These are phyloP conservation scores for Cheilinus undulatus DNA, from an alignment of 2,113 vertebrate genomes.

Conservation along the genomic window DNA sequence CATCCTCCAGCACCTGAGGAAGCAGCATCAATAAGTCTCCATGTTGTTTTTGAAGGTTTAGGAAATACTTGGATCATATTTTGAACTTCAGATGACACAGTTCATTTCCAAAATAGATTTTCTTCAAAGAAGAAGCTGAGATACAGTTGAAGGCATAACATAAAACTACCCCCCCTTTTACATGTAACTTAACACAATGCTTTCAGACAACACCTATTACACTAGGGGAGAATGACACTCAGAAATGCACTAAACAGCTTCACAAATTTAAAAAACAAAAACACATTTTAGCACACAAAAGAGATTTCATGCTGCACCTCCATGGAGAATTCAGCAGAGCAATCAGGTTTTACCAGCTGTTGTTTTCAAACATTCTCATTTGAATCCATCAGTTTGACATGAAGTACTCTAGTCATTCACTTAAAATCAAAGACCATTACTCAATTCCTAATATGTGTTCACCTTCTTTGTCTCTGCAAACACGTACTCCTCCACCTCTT, in stretches of 20 bases:
- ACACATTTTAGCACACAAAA: no score
- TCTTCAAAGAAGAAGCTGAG: no score
- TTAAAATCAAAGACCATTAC: background rate
- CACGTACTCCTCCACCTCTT: conserved; percentile 95
- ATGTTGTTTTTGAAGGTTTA: background rate
- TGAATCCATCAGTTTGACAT: no score
- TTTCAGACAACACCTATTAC: no score
- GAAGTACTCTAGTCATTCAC: background rate
- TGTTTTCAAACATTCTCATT: no score
- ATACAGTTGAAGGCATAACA: no score
- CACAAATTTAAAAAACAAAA: no score
- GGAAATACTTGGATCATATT: background rate
- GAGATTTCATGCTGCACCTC: background rate
- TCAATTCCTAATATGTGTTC: background rate
- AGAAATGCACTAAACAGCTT: no score
- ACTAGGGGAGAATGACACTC: no score
- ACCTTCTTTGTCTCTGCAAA: conserved; percentile 96
- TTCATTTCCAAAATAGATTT: no score
- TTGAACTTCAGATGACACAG: background rate
- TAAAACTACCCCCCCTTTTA: no score
- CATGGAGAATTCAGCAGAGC: background rate
- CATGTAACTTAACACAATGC: no score
- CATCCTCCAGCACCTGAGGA: conserved; percentile 94
- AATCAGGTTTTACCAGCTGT: background rate
- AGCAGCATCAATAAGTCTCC: background rate